Conservation (phyloP, 1,140 invertebrate genomes). For the Helicoverpa armigera region DNA sequence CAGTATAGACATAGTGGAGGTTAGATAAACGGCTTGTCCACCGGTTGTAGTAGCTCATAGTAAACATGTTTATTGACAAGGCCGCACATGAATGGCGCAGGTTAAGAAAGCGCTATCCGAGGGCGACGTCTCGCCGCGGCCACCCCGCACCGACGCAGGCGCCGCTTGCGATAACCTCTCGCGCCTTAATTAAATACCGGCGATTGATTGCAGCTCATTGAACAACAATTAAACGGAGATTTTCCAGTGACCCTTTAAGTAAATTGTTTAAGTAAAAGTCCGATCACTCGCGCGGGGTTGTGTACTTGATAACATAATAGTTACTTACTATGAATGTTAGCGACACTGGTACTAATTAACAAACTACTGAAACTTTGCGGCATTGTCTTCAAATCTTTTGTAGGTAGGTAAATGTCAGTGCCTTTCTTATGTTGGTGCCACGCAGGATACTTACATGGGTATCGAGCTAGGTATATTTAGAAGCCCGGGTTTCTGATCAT, state of each 20-base stretch:
- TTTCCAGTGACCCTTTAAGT: neutral
- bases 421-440: no score
- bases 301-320: no score
- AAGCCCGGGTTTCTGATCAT: no score
- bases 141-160: neutral
- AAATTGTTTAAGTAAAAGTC: neutral
- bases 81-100: conserved; percentile 11
- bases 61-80: conserved; percentile 2
- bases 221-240: conserved; percentile 3
- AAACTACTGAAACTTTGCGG: no score
- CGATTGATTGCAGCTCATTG: neutral
- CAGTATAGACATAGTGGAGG: no score
- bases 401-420: no score
- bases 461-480: no score
- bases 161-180: conserved; percentile 6
- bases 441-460: no score
- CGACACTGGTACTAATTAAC: no score
- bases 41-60: neutral
- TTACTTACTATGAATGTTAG: no score
- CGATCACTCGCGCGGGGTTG: neutral
- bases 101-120: conserved; percentile 1
- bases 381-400: no score
- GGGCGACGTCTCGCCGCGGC: neutral
- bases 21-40: no score
- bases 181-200: conserved; percentile 2